Conservation (phyloP, 2,888 invertebrate species). For the Machimus rusticus region DNA sequence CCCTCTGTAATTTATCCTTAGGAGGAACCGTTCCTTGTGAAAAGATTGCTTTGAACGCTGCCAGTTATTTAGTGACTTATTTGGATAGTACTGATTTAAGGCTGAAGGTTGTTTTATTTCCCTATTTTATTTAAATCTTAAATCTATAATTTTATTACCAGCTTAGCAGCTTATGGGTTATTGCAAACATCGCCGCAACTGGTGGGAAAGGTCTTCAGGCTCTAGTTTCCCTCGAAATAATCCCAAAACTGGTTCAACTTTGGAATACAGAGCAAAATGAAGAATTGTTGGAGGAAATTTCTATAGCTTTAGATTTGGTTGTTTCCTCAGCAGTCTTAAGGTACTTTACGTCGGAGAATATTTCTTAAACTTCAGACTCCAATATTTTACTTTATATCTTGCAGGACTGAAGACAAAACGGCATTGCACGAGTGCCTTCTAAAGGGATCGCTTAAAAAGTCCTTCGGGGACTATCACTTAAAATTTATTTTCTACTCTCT, state of each 20-base stretch:
- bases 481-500: slow-evolving; percentile 53
- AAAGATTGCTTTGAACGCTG: slow-evolving; percentile 56
- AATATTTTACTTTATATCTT: background rate
- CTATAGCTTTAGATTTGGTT: slow-evolving; percentile 54
- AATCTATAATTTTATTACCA: background rate
- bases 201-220: slow-evolving; percentile 53
- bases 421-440: slow-evolving; percentile 50
- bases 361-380: background rate
- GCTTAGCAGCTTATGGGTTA: slow-evolving; percentile 57
- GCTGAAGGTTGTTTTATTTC: slow-evolving; percentile 49
- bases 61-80: slow-evolving; percentile 58
- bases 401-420: slow-evolving; percentile 48
- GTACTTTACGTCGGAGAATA: background rate
- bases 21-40: slow-evolving; percentile 57
- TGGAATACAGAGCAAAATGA: slow-evolving; percentile 49
- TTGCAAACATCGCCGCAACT: slow-evolving; percentile 57
- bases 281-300: slow-evolving; percentile 55
- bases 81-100: slow-evolving; percentile 54
- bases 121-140: background rate
- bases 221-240: slow-evolving; percentile 57
- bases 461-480: slow-evolving; percentile 54
- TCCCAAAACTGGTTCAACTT: slow-evolving; percentile 55
- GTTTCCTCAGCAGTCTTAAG: slow-evolving; percentile 1
- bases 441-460: slow-evolving; percentile 51
- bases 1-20: slow-evolving; percentile 59